Conservation (phyloP, 2,888 invertebrate genomes). For the Ptychoptera albimana region DNA sequence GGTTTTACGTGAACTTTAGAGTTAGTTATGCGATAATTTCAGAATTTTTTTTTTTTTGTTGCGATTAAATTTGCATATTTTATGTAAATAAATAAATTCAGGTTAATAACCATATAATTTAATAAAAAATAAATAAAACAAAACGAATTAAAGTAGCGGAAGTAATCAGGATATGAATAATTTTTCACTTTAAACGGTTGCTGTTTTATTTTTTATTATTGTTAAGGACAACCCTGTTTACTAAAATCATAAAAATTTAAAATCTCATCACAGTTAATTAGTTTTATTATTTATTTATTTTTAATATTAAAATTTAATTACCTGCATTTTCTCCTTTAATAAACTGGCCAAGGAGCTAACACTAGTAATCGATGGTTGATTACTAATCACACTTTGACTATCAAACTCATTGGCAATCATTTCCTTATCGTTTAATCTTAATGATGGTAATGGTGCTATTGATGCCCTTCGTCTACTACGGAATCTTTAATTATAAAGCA, state of each 20-base stretch:
- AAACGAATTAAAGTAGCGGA: too few species aligned
- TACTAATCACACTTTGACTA: slow-evolving; percentile 28
- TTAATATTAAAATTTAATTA: slow-evolving; percentile 22
- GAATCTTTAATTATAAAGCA: slow-evolving; percentile 40
- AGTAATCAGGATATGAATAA: too few species aligned
- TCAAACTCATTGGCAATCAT: slow-evolving; percentile 35
- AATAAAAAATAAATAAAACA: too few species aligned
- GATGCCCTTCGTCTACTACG: slow-evolving; percentile 48
- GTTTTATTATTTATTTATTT: not conserved
- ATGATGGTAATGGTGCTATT: slow-evolving; percentile 38
- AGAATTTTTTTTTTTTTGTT: too few species aligned
- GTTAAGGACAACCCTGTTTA: too few species aligned
- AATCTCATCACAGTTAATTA: not conserved
- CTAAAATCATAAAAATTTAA: not conserved
- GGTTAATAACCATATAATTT: too few species aligned
- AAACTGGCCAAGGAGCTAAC: slow-evolving; percentile 73
- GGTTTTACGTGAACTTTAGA: too few species aligned
- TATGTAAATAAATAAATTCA: too few species aligned
- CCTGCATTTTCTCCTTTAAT: slow-evolving; percentile 67
- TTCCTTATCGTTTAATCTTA: slow-evolving; percentile 37
- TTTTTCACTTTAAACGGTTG: too few species aligned
- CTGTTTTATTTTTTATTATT: too few species aligned
- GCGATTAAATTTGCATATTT: too few species aligned
- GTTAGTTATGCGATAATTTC: too few species aligned
- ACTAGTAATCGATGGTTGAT: slow-evolving; percentile 58